Conservation (phyloP, 2,888 invertebrate species). For the Oligia strigilis region DNA sequence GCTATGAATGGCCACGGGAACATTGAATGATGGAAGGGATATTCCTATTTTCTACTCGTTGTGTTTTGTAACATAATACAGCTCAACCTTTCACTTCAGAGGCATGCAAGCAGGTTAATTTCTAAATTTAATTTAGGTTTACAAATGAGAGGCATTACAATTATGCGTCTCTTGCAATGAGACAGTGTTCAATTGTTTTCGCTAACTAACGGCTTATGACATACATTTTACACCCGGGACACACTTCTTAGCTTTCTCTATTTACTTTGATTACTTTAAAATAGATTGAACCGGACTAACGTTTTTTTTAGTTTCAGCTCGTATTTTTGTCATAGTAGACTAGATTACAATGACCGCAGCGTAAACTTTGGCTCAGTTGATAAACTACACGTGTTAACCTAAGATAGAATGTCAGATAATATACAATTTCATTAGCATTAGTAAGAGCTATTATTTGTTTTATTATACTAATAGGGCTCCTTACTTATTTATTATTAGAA, state of each 20-base stretch:
- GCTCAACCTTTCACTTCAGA: slow-evolving; percentile 19
- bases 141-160: not conserved
- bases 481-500: not conserved
- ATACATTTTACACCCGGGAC: not conserved
- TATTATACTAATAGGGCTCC: not conserved
- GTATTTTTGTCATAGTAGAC: slow-evolving; percentile 52
- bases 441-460: slow-evolving; percentile 17
- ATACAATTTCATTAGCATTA: slow-evolving; percentile 10
- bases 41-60: slow-evolving; percentile 3
- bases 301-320: slow-evolving; percentile 25
- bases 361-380: slow-evolving; percentile 58
- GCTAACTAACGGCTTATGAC: not conserved
- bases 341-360: slow-evolving; percentile 55
- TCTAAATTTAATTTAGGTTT: slow-evolving; percentile 24
- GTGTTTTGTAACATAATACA: slow-evolving; percentile 1
- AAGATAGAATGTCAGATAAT: slow-evolving; percentile 49
- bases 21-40: not conserved
- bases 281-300: slow-evolving; percentile 1
- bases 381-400: slow-evolving; percentile 62
- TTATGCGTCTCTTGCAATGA: not conserved
- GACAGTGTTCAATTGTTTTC: slow-evolving; percentile 1
- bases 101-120: not conserved
- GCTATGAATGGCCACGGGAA: not conserved
- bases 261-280: not conserved
- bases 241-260: not conserved